These are phyloP conservation scores for Pammene fasciana DNA, from an alignment of 2,888 invertebrate species.

Conservation along the genomic window DNA sequence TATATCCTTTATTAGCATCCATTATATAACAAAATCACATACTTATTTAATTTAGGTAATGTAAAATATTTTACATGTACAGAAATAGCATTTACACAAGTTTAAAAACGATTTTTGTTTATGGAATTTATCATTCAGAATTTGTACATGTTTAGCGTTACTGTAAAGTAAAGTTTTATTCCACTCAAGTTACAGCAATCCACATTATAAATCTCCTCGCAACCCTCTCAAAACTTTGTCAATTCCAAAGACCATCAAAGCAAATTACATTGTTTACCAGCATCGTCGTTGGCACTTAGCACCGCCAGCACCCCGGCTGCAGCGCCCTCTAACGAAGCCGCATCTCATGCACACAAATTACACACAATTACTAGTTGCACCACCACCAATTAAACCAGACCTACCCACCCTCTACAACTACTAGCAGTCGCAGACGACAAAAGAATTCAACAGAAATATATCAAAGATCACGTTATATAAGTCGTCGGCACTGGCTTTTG, in stretches of 20 bases:
- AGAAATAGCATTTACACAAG: too few species aligned
- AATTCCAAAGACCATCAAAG: slow-evolving; percentile 37
- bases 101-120: too few species aligned
- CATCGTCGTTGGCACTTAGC: slow-evolving; percentile 34
- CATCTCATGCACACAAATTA: slow-evolving; percentile 69
- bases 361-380: slow-evolving; percentile 61
- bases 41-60: too few species aligned
- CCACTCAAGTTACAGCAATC: slow-evolving; percentile 3
- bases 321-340: slow-evolving; percentile 59
- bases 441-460: slow-evolving; percentile 44
- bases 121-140: too few species aligned
- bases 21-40: too few species aligned
- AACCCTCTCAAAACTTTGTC: slow-evolving; percentile 38
- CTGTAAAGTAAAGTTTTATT: slow-evolving; percentile 3
- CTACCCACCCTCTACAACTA: slow-evolving; percentile 43
- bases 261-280: slow-evolving; percentile 39
- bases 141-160: background rate
- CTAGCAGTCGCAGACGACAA: slow-evolving; percentile 44
- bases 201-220: slow-evolving; percentile 28
- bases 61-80: too few species aligned
- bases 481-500: slow-evolving; percentile 65
- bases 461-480: slow-evolving; percentile 56
- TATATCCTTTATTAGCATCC: too few species aligned
- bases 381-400: slow-evolving; percentile 48
- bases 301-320: slow-evolving; percentile 41